Percentiles rank a stretch among this genome's conserved stretches.
These are phyloP conservation scores for Melanerpes formicivorus DNA, from an alignment of 2,113 vertebrate genomes.

Conservation along the genomic window DNA sequence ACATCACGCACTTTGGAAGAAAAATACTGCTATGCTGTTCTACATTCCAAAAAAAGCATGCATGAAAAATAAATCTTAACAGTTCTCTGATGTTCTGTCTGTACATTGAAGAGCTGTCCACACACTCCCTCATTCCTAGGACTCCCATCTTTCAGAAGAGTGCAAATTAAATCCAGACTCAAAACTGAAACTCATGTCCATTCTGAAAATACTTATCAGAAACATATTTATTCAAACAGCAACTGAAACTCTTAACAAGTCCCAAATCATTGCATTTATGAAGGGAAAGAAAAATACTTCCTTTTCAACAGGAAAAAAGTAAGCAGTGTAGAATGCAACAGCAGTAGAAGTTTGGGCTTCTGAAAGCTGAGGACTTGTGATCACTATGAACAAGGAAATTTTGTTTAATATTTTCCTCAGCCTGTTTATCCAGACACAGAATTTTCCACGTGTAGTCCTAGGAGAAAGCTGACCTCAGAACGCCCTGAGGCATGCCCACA, in stretches of 20 bases:
- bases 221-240: neutral
- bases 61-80: neutral
- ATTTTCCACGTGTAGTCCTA: neutral
- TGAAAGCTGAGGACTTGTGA: neutral
- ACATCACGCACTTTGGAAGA: neutral
- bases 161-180: neutral
- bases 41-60: neutral
- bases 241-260: neutral
- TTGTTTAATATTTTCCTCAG: neutral
- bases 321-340: neutral
- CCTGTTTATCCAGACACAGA: neutral
- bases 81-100: neutral
- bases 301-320: neutral
- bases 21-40: neutral
- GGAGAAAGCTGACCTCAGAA: slow-evolving; percentile 16
- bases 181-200: neutral
- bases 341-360: neutral
- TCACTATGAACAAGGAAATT: neutral
- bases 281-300: neutral
- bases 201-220: neutral
- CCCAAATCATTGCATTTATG: neutral
- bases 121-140: neutral
- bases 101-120: neutral
- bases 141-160: neutral
- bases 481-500: slow-evolving; percentile 29